Evolutionary conservation across 2,113 vertebrate genomes (phyloP).

Genomic region (Mobula birostris): DNA sequence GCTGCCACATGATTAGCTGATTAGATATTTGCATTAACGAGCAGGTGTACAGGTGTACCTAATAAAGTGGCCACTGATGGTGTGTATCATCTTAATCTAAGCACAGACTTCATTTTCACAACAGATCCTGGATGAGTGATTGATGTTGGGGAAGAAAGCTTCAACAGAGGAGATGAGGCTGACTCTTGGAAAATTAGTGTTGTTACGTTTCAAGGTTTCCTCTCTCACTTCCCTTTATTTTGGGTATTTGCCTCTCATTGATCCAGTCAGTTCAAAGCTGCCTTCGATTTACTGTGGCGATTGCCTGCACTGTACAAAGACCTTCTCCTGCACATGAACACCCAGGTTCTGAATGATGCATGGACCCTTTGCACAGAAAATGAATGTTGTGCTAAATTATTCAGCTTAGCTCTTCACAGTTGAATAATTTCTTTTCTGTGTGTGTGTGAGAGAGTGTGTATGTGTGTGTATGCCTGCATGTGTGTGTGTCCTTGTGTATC

Average conservation of each 20-base stretch:
- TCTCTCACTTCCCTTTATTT: not conserved
- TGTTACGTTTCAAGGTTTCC: not conserved
- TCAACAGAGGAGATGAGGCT: not conserved
- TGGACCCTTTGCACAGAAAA: not conserved
- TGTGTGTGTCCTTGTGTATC: not conserved
- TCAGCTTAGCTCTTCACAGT: not conserved
- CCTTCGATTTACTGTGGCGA: not conserved
- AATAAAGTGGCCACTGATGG: too few species aligned
- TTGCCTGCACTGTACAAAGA: not conserved
- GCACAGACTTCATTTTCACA: not conserved
- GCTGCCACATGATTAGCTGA: too few species aligned
- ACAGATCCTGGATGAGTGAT: not conserved
- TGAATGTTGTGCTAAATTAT: constrained; percentile 29
- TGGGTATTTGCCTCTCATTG: not conserved
- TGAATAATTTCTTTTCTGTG: not conserved
- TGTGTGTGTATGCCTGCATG: not conserved
- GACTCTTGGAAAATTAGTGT: constrained; percentile 23
- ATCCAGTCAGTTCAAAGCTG: not conserved
- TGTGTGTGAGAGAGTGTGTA: not conserved
- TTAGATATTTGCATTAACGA: too few species aligned
- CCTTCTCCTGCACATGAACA: not conserved
- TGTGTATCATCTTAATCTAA: not conserved
- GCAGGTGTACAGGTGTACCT: too few species aligned
- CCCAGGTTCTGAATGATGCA: constrained; percentile 11
- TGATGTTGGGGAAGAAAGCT: not conserved